Conservation (phyloP, 2,888 invertebrate species). For the Esperia sulphurella region DNA sequence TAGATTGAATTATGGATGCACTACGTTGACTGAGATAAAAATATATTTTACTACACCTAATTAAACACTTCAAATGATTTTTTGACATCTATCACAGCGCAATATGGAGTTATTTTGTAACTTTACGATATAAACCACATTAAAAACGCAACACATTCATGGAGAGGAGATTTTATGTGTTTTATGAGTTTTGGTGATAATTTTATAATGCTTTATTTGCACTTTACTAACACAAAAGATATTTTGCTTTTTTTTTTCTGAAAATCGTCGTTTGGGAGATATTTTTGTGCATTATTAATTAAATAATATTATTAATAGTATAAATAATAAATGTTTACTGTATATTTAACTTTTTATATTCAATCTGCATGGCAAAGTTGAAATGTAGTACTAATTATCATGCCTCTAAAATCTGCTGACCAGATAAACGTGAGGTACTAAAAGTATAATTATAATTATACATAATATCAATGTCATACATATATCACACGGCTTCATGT, state of each 20-base stretch:
- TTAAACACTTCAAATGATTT: background rate
- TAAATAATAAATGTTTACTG: background rate
- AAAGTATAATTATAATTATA: background rate
- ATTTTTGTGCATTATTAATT: background rate
- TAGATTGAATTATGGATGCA: too few species aligned
- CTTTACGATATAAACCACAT: slow-evolving; percentile 6
- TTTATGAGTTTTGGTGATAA: slow-evolving; percentile 24
- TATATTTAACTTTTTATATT: background rate
- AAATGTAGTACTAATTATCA: slow-evolving; percentile 5
- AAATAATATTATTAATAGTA: too few species aligned
- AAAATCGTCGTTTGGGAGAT: background rate
- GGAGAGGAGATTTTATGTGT: slow-evolving; percentile 54
- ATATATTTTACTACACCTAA: background rate
- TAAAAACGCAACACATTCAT: slow-evolving; percentile 67
- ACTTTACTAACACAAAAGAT: slow-evolving; percentile 59
- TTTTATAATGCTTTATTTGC: slow-evolving; percentile 39
- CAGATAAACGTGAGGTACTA: slow-evolving; percentile 20
- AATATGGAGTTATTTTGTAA: too few species aligned
- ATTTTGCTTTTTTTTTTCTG: slow-evolving; percentile 16
- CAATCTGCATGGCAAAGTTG: slow-evolving; percentile 8
- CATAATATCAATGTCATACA: background rate
- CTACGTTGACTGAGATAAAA: background rate
- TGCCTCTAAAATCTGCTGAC: slow-evolving; percentile 40
- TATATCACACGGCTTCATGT: slow-evolving; percentile 15
- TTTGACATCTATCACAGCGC: background rate